Conservation (phyloP, 92 coral and sea anemone genomes). For the Pocillopora meandrina region DNA sequence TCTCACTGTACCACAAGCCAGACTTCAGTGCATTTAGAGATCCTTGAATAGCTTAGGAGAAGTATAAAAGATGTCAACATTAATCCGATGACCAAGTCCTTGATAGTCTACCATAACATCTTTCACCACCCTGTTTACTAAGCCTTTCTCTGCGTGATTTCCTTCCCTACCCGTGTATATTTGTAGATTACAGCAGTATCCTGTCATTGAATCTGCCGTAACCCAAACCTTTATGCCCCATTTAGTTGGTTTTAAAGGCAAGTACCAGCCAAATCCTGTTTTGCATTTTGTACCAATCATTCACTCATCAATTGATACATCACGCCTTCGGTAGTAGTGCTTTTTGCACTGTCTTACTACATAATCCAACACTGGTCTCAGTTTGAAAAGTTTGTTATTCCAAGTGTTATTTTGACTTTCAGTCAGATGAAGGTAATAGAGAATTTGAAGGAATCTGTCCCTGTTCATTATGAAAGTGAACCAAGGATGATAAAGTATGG, state of each 20-base stretch:
- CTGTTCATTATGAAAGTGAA: background rate
- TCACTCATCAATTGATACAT: conserved; percentile 36
- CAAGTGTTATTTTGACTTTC: background rate
- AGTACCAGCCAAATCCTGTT: conserved; percentile 8
- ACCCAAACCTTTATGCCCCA: conserved; percentile 33
- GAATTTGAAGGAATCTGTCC: background rate
- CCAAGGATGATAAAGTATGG: background rate
- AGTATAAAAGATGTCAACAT: conserved; percentile 48
- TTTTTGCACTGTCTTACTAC: conserved; percentile 24
- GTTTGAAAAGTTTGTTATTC: conserved; percentile 38
- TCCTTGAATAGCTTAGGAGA: conserved; percentile 39
- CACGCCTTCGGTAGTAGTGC: conserved; percentile 25
- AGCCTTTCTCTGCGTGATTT: conserved; percentile 44
- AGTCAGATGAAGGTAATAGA: background rate
- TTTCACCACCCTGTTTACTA: conserved; percentile 40
- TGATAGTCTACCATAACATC: conserved; percentile 41
- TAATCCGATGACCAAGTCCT: conserved; percentile 25
- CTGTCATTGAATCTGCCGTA: conserved; percentile 19
- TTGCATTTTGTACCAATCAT: conserved; percentile 37
- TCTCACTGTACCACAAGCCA: conserved; percentile 38
- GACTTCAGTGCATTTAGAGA: conserved; percentile 27
- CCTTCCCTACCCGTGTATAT: conserved; percentile 35
- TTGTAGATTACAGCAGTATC: conserved; percentile 32
- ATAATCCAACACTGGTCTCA: conserved; percentile 23
- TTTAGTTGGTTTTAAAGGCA: conserved; percentile 46